Percentiles rank a stretch among this genome's conserved stretches.
Evolutionary conservation across 2,797 vertebrate genomes (phyloP).

Genomic region (Clarias pachynema): DNA sequence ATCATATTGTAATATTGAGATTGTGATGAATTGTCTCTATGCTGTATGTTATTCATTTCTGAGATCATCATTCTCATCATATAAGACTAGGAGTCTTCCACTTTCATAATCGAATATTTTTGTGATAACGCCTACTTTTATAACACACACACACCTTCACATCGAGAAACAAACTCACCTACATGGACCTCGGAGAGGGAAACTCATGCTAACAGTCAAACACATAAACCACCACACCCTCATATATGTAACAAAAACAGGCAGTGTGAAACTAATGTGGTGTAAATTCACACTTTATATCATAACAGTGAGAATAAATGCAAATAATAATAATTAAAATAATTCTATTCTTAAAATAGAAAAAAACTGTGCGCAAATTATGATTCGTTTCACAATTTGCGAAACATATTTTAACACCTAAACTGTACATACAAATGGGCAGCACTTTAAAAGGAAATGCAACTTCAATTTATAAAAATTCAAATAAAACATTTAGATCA

Average conservation of each 20-base stretch:
- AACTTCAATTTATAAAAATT: background rate
- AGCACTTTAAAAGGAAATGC: background rate
- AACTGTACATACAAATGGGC: constrained; percentile 39
- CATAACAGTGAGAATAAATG: background rate
- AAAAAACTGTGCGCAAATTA: background rate
- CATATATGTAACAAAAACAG: constrained; percentile 38
- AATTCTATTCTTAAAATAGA: background rate
- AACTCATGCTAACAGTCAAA: constrained; percentile 40
- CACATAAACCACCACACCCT: constrained; percentile 43
- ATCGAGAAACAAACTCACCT: background rate
- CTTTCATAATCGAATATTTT: background rate
- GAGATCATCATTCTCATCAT: background rate
- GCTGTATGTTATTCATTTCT: background rate
- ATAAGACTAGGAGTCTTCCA: background rate
- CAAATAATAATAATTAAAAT: background rate
- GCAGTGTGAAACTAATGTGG: constrained; percentile 32
- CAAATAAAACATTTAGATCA: background rate
- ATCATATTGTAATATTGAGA: background rate
- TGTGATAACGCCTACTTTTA: background rate
- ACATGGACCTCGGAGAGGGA: constrained; percentile 25
- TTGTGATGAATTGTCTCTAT: background rate
- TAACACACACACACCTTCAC: background rate
- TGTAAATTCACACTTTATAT: constrained; percentile 1
- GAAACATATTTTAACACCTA: background rate
- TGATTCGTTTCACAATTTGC: background rate